Evolutionary conservation across 2,113 vertebrate genomes (phyloP).

Genomic region (Gavia stellata): DNA sequence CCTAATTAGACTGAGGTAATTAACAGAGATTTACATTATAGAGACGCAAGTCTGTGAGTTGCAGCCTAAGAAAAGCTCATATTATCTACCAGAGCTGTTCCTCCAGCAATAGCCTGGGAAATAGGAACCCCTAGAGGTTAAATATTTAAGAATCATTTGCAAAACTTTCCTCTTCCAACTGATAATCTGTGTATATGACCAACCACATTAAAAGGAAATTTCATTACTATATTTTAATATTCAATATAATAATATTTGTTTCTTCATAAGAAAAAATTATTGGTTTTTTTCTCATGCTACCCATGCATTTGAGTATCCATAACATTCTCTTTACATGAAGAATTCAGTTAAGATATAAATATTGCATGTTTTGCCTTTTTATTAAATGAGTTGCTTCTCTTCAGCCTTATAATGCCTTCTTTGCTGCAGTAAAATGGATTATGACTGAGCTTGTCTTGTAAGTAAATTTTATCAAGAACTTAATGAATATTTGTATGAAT

Average conservation of each 20-base stretch:
- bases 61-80: constrained; percentile 36
- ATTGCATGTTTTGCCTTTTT: constrained; percentile 25
- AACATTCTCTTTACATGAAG: constrained; percentile 40
- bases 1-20: not conserved
- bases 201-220: constrained; percentile 45
- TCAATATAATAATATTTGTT: constrained; percentile 17
- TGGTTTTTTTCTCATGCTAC: constrained; percentile 1
- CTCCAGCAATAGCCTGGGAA: constrained; percentile 57
- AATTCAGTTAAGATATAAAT: constrained; percentile 44
- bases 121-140: constrained; percentile 71
- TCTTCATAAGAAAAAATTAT: not conserved
- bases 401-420: constrained; percentile 93
- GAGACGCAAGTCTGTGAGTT: not conserved
- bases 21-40: not conserved
- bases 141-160: constrained; percentile 57
- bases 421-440: constrained; percentile 92
- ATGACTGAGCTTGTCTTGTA: constrained; percentile 95
- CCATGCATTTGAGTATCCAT: constrained; percentile 38
- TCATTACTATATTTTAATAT: constrained; percentile 25
- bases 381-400: constrained; percentile 68
- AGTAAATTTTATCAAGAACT: constrained; percentile 69
- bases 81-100: not conserved
- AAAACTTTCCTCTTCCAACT: constrained; percentile 36
- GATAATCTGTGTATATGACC: constrained; percentile 33
- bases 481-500: not conserved